These are phyloP conservation scores for Polietes domitor DNA, from an alignment of 2,888 invertebrate species.

Conservation along the genomic window DNA sequence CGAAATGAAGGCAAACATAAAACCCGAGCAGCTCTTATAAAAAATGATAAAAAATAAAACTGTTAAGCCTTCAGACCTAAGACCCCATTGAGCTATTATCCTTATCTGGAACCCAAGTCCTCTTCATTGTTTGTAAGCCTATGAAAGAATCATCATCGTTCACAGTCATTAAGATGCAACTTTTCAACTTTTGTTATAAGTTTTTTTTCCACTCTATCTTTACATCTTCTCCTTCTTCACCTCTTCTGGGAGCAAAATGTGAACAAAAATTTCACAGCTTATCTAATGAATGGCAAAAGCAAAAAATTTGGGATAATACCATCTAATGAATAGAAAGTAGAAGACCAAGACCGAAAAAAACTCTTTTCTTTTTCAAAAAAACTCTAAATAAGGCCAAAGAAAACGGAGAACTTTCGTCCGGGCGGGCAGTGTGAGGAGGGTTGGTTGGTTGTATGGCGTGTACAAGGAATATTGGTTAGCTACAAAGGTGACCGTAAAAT, in stretches of 20 bases:
- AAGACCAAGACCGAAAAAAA: neutral
- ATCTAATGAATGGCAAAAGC: constrained; percentile 31
- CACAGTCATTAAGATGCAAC: constrained; percentile 33
- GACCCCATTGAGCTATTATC: constrained; percentile 32
- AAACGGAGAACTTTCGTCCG: neutral
- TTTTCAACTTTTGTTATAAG: constrained; percentile 30
- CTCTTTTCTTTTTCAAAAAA: constrained; percentile 1
- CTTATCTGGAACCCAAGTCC: constrained; percentile 6
- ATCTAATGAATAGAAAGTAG: constrained; percentile 43
- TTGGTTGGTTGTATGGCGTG: neutral
- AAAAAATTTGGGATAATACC: constrained; percentile 36
- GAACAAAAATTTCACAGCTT: constrained; percentile 20
- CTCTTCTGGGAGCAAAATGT: neutral
- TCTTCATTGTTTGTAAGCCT: constrained; percentile 27
- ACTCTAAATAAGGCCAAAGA: constrained; percentile 23
- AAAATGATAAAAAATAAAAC: constrained; percentile 15
- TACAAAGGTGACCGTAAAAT: constrained; percentile 58
- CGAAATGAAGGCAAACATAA: neutral
- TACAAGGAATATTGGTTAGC: neutral
- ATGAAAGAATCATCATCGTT: constrained; percentile 35
- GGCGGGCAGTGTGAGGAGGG: neutral
- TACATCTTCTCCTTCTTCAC: neutral
- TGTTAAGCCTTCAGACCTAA: constrained; percentile 14
- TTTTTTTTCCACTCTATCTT: neutral
- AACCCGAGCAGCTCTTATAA: neutral